Evolutionary conservation across 2,888 invertebrate species (phyloP), one percentile per base, ranked within the genome.

Genomic region (Petrophora chlorosata): DNA sequence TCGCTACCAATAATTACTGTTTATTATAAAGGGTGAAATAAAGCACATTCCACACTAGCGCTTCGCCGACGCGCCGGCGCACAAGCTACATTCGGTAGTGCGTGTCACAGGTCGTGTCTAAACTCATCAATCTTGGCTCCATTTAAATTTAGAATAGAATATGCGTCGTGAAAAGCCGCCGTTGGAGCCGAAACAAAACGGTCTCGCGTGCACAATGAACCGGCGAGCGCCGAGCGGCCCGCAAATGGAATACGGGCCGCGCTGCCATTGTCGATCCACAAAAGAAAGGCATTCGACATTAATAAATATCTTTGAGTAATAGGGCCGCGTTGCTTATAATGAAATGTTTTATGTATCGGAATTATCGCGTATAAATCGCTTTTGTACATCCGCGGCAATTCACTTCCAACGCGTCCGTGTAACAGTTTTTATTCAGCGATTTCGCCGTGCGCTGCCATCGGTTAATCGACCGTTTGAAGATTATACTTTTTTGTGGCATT

Each of bases 221-320:
- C 69, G 68, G 68, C 74, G 76, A 70, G 67, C 72, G 22, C 46
- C 28, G 41, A 47, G 41, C 45, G 39, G 74, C 77, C 70, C 77
- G 81, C 81, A 82, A 87, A 88, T 85, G 87, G 83, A 84, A 86
- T 82, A 85, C 77, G 77, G 65, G 62, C 73, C 74, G 74, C 79
- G 76, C 76, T 76, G 76, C 82, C 81, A 85, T 89, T 89, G 89
- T 89, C 78, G 78, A 78, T 76, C 64, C 80, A 89, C 89, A 89
- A 89, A 89, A 82, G 88, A 88, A 87, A 89, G 84, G 89, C 83
- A 85, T 86, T 89, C 85, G 87, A 88, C 89, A 85, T 87, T 88
- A 89, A 90, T 89, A 88, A 88, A 88, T 85, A 87, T 89, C 84
- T 87, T 85, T 85, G 87, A 89, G 84, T 89, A 89, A 90, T 90